Evolutionary conservation across 2,113 vertebrate genomes (phyloP).

Genomic region (Mormyrus iriodes): DNA sequence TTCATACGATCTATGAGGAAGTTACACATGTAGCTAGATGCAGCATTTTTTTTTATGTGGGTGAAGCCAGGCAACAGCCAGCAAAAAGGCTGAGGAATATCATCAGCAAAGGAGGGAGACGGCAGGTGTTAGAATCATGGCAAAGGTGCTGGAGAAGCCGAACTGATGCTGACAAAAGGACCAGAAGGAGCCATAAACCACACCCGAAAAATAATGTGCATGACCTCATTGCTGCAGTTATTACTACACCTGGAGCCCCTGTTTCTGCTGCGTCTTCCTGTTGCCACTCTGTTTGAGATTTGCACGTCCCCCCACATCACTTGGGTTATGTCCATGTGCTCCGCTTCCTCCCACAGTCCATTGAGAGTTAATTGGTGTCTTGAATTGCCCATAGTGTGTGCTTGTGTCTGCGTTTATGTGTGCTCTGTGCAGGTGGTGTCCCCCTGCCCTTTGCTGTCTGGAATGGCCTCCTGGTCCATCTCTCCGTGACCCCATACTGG

Average conservation of each 20-base stretch:
- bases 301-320: background rate
- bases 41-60: background rate
- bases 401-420: background rate
- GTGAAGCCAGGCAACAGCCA: background rate
- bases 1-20: background rate
- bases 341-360: background rate
- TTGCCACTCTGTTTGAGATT: background rate
- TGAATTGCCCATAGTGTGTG: background rate
- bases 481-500: background rate
- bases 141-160: background rate
- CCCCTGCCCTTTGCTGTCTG: background rate
- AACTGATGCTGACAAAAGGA: background rate
- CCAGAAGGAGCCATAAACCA: background rate
- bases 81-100: background rate
- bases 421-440: background rate
- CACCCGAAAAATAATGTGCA: background rate
- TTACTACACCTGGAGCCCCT: background rate
- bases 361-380: background rate
- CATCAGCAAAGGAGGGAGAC: background rate
- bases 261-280: background rate
- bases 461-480: background rate
- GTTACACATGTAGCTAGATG: background rate
- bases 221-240: background rate
- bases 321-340: background rate
- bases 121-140: background rate